These are phyloP conservation scores for Heliconius charithonia DNA, from an alignment of 2,888 invertebrate species.

Conservation along the genomic window DNA sequence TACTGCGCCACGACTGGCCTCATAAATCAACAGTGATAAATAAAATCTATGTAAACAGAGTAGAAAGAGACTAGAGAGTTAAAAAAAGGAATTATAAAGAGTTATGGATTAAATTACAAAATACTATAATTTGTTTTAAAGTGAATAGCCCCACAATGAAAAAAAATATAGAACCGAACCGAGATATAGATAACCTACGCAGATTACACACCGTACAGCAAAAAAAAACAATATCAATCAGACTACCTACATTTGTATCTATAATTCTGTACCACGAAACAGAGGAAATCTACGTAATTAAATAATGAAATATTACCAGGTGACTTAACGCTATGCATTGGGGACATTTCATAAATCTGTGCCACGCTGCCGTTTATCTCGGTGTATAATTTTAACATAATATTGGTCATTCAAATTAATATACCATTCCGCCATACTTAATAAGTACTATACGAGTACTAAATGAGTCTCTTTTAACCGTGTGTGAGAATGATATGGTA, in stretches of 20 bases:
- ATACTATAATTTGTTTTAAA: too few relatives aligned
- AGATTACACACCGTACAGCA: too few relatives aligned
- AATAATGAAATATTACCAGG: slow-evolving; percentile 43
- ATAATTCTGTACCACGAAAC: slow-evolving; percentile 22
- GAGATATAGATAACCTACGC: too few relatives aligned
- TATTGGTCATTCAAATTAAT: slow-evolving; percentile 21
- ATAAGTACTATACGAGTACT: background rate
- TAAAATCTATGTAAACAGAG: too few relatives aligned
- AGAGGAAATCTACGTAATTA: slow-evolving; percentile 43
- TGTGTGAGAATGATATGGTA: background rate
- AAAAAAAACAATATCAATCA: too few relatives aligned
- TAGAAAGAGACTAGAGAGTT: too few relatives aligned
- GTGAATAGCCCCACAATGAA: too few relatives aligned
- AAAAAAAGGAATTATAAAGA: too few relatives aligned
- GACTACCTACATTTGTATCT: background rate
- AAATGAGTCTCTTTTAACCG: slow-evolving; percentile 17
- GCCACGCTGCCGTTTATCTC: slow-evolving; percentile 32
- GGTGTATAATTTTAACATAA: slow-evolving; percentile 31
- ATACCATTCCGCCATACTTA: background rate
- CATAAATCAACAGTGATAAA: too few relatives aligned
- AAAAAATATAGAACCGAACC: too few relatives aligned
- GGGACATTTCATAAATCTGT: slow-evolving; percentile 45
- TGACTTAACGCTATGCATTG: slow-evolving; percentile 42
- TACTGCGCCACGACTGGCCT: too few relatives aligned
- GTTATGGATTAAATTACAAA: too few relatives aligned